These are phyloP conservation scores for Salarias fasciatus DNA, from an alignment of 2,797 vertebrate genomes.

Conservation along the genomic window DNA sequence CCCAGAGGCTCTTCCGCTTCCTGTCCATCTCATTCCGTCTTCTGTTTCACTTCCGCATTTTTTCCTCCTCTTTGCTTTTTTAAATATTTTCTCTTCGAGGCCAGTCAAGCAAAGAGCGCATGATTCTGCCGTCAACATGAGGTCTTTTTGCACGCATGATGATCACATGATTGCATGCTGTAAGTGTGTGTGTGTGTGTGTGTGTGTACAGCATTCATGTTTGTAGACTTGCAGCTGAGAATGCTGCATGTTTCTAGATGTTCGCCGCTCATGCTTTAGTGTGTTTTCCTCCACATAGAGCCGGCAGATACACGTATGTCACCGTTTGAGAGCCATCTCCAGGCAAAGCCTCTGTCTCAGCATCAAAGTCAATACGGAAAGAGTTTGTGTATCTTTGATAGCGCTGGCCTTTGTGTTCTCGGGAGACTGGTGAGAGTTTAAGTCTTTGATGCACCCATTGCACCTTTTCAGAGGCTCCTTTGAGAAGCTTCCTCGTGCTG, in stretches of 20 bases:
- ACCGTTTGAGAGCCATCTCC: constrained; percentile 19
- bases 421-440: constrained; percentile 35
- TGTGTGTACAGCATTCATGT: too few relatives aligned
- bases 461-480: constrained; percentile 45
- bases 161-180: constrained; percentile 1
- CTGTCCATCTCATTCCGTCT: constrained; percentile 35
- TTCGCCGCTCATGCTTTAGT: not conserved
- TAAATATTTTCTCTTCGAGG: constrained; percentile 30
- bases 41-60: constrained; percentile 4
- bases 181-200: not conserved
- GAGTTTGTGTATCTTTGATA: constrained; percentile 42
- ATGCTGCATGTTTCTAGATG: constrained; percentile 5
- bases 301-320: constrained; percentile 4
- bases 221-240: not conserved
- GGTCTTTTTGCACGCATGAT: constrained; percentile 38
- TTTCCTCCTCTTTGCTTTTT: constrained; percentile 19
- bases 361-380: constrained; percentile 48
- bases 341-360: constrained; percentile 23
- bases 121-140: constrained; percentile 44
- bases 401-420: constrained; percentile 37
- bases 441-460: constrained; percentile 56
- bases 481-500: constrained; percentile 40
- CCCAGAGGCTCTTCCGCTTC: constrained; percentile 35
- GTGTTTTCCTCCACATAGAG: constrained; percentile 3
- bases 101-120: constrained; percentile 46